phyloP scores from a whole-genome alignment of 2,797 vertebrate genomes.

The Tolypeutes matacus region DNA sequence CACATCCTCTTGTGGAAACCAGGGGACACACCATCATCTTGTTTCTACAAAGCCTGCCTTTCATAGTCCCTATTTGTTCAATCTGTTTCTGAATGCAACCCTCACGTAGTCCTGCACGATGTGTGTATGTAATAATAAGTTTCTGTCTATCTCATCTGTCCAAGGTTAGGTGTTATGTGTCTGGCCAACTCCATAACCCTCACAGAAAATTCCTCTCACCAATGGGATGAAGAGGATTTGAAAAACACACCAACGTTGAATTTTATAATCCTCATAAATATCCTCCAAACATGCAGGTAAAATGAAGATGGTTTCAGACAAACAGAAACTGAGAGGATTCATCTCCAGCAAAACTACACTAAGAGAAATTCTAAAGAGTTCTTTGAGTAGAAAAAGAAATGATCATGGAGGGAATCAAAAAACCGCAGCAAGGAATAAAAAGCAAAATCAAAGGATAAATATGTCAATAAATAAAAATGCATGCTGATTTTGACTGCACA shows the following conservation, averaged over 20 bases:
- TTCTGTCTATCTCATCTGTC: no score
- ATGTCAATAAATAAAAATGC: neutral
- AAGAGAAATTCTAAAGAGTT: neutral
- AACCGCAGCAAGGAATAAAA: neutral
- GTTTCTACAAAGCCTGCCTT: no score
- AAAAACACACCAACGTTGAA: neutral
- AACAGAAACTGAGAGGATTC: neutral
- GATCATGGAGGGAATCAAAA: neutral
- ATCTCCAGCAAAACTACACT: neutral
- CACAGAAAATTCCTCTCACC: no score
- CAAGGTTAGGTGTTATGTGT: no score
- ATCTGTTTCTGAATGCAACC: no score
- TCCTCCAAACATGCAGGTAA: neutral
- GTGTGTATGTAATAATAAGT: no score
- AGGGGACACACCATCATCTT: no score
- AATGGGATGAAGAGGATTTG: no score
- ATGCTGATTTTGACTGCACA: neutral
- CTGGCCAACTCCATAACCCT: no score
- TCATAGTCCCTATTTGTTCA: no score
- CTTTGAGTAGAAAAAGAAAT: neutral
- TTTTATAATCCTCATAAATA: neutral
- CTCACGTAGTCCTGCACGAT: no score
- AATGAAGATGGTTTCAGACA: neutral
- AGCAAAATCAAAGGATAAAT: neutral
- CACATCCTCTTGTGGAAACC: no score